These are phyloP conservation scores for Hippopotamyrus pictus DNA, from an alignment of 2,797 vertebrate species.

Conservation along the genomic window DNA sequence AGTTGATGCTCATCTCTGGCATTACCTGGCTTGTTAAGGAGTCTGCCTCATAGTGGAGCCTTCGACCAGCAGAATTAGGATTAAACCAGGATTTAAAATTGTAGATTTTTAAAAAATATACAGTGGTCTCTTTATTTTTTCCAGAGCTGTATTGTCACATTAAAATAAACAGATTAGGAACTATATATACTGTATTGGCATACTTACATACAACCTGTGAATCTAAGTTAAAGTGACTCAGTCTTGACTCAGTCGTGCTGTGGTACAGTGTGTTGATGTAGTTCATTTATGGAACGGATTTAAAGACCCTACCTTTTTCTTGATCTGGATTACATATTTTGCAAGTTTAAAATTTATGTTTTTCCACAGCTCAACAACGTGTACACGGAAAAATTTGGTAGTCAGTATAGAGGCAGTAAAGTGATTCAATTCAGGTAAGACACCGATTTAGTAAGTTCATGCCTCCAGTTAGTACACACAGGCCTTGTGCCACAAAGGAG, in stretches of 20 bases:
- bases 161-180: neutral
- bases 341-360: neutral
- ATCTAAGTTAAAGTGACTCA: neutral
- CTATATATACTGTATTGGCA: neutral
- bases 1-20: neutral
- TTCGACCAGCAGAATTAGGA: too few species aligned
- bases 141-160: neutral
- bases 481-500: neutral
- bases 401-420: neutral
- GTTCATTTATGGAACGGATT: neutral
- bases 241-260: neutral
- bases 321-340: neutral
- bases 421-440: neutral
- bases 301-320: neutral
- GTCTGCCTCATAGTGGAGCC: too few species aligned
- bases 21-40: neutral
- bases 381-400: neutral
- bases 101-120: too few species aligned
- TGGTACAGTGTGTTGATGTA: neutral
- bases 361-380: neutral
- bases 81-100: too few species aligned
- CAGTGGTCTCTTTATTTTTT: neutral
- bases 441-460: neutral
- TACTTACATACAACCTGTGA: neutral
- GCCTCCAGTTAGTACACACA: neutral